Base-by-base conservation (phyloP, 1,140 invertebrate species). In the Drosophila nasuta region DNA sequence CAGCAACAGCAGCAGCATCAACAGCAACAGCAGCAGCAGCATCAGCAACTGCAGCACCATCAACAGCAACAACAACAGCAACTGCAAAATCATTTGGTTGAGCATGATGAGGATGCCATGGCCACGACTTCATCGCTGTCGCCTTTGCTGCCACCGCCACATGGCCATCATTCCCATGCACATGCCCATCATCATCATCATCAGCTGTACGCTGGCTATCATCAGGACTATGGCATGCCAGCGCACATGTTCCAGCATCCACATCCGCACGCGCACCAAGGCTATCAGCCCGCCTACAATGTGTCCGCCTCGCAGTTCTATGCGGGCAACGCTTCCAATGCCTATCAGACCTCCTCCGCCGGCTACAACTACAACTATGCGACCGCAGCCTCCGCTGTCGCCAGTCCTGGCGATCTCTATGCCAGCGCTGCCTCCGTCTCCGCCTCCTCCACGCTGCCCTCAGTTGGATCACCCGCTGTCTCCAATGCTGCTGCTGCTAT, bases 181-280 rank as follows among this genome's bases (percentile, higher is more conserved):
- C 45, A 49, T 28, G 17, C 25, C 15, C 48, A 77, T 62, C 81
- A 85, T 58, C 49, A 49, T 49, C 46, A 49, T 13, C 48, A 75
- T 62, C 81, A 85, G 63, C 49, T 86, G 15, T 89, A 89, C 20
- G 67, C 68, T 11, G 25, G 77, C 41, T 89, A 89, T 60, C 66
- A 60, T n/a, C 85, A 89, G 76, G 85, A 89, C 25, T 89, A 89
- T 15, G 85, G 77, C 15, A 89, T 75, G 85, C 75, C 81, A 15
- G 41, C 76, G 4, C 82, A 87, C 62, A 88, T 81, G 78, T 82
- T 80, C 28, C 86, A 83, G 59, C 85, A 82, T 25, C 51, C 71
- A 3, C 81, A 85, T 43, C 35, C 65, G 1, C 65, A 68, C 75
- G 48, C 78, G 0, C 88, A 89, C 54, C 86, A 91, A 38, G 67